Base-by-base conservation (phyloP, 2,888 invertebrate genomes). In the Pollenia griseotomentosa region DNA sequence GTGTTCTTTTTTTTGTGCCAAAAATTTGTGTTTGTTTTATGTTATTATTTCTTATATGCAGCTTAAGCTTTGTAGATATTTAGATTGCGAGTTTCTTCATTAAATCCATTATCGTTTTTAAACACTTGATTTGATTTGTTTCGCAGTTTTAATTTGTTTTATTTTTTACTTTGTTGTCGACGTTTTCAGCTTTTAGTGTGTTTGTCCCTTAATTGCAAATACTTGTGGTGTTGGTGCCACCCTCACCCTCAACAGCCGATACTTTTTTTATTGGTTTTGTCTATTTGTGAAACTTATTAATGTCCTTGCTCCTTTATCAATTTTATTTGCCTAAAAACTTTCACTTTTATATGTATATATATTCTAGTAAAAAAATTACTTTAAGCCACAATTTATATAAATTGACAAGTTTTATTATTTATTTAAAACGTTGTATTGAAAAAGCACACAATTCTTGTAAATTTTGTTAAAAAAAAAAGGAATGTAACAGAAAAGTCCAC, bases 331-430 rank as follows among this genome's bases (percentile, higher is more conserved):
- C 61, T 19, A 42, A 75, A 48, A 46, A 42, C 7, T 19, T 68
- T 10, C 16, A 57, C 66, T 65, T 81, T 75, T 46, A 23, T 33
- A 33, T 33, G 33, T 6, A 33, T 33, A 6, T 33, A 33, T 46
- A 65, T 2, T 2, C 23, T 66, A 66, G 66, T 63, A 55, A 42
- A 66, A 6, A 33, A 61, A 81, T 82, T 66, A 66, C 59, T 55
- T 59, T 19, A 46, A n/a, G 6, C 33, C 33, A 33, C 33, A 33
- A 33, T 6, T 33, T 33, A 33, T 23, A 23, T 23, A 14, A 77
- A 83, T 83, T 83, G 77, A 83, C 73, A n/a, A 61, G 75, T 75
- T 51, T 44, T 48, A 19, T 14, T 3, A 44, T 53, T 53, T 44
- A 53, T 53, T 55, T 53, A 19, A 19, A 19, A 59, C 14, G 9